Base-by-base conservation (phyloP, 2,113 vertebrate species). In the Noturus placidus region DNA sequence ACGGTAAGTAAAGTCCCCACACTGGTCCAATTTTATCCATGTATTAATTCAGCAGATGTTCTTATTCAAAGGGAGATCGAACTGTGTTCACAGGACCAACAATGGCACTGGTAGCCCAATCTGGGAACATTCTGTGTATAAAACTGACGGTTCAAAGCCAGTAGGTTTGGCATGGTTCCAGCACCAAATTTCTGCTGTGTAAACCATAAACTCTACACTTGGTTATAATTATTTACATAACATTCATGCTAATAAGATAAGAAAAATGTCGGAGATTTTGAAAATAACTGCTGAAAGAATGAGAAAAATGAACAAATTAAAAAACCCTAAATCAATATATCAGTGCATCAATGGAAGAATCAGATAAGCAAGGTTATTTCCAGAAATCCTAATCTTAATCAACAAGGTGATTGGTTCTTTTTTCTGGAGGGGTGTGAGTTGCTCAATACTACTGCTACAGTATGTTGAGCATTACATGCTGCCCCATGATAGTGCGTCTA, bases 1-100 rank as follows among this genome's bases (percentile, higher is more conserved):
- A 91, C 96, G 97, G 97, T 99, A 95, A 93, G 96, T 95, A 59
- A 80, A 70, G 25, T 13, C 77, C 57, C 52, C 30, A 80, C 38
- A 42, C n/a, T 46, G 19, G 30, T 54, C 15, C 1, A 25, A 61
- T 54, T 78, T n/a, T 30, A 13, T 38, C 38, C 56, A 86, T 61
- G 27, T 42, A 33, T 15, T 42, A 38, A 80, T 80, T 63, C 22
- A 85, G 46, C 13, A 52, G 76, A 52, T 79, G 76, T 17, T 54
- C 15, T 79, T 19, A 79, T 30, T 52, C 27, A 54, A 30, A 54
- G 27, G 0, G 19, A 22, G 38, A 5, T 46, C 9, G 4, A 10
- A 20, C 22, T 72, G 38, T 38, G 19, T 19, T 69, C 14, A 30
- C 42, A 20, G 74, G 27, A 17, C 13, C 50, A 81, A 13, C 30